phyloP scores from a whole-genome alignment of 2,113 vertebrate species.

The Alces alces region DNA sequence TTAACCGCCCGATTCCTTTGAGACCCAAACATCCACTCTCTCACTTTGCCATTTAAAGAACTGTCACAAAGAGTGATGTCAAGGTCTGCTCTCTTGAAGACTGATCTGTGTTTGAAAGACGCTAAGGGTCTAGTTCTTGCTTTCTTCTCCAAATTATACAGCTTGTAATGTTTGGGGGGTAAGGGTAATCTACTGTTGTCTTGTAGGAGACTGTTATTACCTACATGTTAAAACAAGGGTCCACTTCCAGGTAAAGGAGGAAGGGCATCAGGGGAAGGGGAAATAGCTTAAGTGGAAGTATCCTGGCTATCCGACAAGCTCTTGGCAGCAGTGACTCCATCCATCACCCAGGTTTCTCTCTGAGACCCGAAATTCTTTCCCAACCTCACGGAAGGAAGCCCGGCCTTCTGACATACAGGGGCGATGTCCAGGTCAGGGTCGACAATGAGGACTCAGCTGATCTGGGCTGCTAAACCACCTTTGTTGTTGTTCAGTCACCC shows the following conservation, averaged over 20 bases:
- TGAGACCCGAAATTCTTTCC: background rate
- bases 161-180: background rate
- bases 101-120: slow-evolving; percentile 11
- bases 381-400: background rate
- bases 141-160: slow-evolving; percentile 17
- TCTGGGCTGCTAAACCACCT: background rate
- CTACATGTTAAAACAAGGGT: background rate
- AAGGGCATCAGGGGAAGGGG: fast-evolving
- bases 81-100: slow-evolving; percentile 20
- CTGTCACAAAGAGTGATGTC: slow-evolving; percentile 7
- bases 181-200: background rate
- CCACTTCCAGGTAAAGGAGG: slow-evolving; percentile 25
- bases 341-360: background rate
- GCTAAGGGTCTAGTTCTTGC: background rate
- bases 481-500: background rate
- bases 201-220: background rate
- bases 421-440: background rate
- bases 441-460: background rate
- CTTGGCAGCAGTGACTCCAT: background rate
- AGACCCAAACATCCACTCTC: background rate
- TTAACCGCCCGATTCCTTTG: background rate
- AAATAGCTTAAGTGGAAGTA: background rate
- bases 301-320: background rate
- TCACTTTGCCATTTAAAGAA: background rate
- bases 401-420: background rate